A percentile compares a stretch with the other conserved stretches of the same genome.
Conservation (phyloP, 1,140 invertebrate species). For the Homalodisca vitripennis region DNA sequence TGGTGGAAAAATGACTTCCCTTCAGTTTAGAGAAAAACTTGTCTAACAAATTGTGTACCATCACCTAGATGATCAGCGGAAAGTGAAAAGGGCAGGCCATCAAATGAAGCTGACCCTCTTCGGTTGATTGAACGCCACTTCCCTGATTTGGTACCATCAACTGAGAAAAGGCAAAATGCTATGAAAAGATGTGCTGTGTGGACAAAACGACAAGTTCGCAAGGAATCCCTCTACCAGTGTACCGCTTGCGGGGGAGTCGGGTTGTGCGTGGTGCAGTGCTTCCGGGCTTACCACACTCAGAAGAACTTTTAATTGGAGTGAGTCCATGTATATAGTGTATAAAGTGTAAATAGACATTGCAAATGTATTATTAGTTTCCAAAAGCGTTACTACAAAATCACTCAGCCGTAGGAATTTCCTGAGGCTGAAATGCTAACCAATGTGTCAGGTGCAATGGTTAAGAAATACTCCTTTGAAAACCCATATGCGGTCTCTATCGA, state of each 20-base stretch:
- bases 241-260: background rate
- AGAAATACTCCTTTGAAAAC: too few species aligned
- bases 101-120: constrained; percentile 20
- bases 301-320: constrained; percentile 6
- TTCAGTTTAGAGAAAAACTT: constrained; percentile 23
- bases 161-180: background rate
- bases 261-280: constrained; percentile 18
- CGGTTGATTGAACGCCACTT: constrained; percentile 16
- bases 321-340: constrained; percentile 19
- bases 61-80: background rate
- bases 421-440: too few species aligned
- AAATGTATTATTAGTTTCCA: too few species aligned
- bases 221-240: background rate
- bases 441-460: too few species aligned
- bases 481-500: too few species aligned
- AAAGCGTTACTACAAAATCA: too few species aligned
- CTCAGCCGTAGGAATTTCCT: too few species aligned
- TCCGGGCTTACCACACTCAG: constrained; percentile 7
- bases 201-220: background rate
- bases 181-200: constrained; percentile 1
- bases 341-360: too few species aligned
- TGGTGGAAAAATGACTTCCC: constrained; percentile 2
- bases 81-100: constrained; percentile 23
- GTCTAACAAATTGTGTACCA: too few species aligned
- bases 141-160: constrained; percentile 18